phyloP scores from a whole-genome alignment of 2,113 vertebrate genomes.

The Thamnophis sirtalis region DNA sequence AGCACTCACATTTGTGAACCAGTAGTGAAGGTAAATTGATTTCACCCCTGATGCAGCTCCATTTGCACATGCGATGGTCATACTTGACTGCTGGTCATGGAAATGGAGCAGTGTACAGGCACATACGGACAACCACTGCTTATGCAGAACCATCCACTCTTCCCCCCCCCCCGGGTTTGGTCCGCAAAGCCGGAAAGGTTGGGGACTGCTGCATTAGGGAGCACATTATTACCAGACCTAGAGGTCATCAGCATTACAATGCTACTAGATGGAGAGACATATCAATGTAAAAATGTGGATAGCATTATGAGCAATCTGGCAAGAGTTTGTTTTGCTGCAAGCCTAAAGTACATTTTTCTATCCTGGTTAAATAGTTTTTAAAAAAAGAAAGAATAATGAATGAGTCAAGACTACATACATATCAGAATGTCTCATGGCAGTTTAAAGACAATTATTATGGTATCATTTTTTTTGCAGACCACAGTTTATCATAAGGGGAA shows the following conservation, averaged over 20 bases:
- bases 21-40: too few species aligned
- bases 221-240: background rate
- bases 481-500: background rate
- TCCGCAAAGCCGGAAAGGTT: background rate
- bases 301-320: background rate
- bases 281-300: background rate
- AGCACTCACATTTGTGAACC: too few species aligned
- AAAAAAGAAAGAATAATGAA: background rate
- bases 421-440: background rate
- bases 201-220: background rate
- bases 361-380: background rate
- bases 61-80: background rate
- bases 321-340: background rate
- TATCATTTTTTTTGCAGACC: background rate
- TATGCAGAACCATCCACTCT: background rate
- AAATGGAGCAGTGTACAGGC: background rate
- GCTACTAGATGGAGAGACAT: background rate
- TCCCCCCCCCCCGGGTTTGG: rapidly evolving
- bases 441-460: background rate
- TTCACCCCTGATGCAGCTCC: background rate
- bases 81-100: background rate
- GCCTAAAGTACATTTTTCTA: background rate
- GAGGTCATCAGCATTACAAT: background rate
- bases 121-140: too few species aligned
- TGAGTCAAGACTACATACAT: background rate